Evolutionary conservation across 2,888 invertebrate species (phyloP).

Genomic region (Pachycephus smyrnensis): DNA sequence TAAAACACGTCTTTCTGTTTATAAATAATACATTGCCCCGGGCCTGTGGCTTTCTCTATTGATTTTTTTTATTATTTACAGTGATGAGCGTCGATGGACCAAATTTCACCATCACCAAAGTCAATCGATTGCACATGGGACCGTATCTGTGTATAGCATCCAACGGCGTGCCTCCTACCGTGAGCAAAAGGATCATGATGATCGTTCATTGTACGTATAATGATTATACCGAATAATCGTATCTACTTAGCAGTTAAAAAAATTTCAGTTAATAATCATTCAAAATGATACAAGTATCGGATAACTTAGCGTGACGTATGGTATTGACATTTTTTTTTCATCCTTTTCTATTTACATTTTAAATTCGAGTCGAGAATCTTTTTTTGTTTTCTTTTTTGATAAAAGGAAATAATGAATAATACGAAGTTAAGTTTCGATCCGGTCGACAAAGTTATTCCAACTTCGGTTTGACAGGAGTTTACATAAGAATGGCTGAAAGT

Average conservation of each 20-base stretch:
- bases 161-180: slow-evolving; percentile 68
- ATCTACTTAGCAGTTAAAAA: not conserved
- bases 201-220: slow-evolving; percentile 68
- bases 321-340: not conserved
- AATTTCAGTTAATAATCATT: not conserved
- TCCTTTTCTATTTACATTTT: not conserved
- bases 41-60: slow-evolving; percentile 3
- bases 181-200: slow-evolving; percentile 68
- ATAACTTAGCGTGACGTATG: too few species aligned
- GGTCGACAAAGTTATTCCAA: slow-evolving; percentile 1
- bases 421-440: not conserved
- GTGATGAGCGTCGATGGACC: slow-evolving; percentile 77
- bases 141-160: slow-evolving; percentile 68
- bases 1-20: not conserved
- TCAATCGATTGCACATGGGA: slow-evolving; percentile 69
- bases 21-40: not conserved
- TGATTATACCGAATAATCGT: not conserved
- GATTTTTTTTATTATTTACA: slow-evolving; percentile 60
- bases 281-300: not conserved
- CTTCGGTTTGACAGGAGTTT: not conserved
- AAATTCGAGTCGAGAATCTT: not conserved
- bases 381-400: too few species aligned
- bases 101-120: slow-evolving; percentile 60
- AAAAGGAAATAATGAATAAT: not conserved
- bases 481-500: slow-evolving; percentile 1